phyloP scores from a whole-genome alignment of 2,888 invertebrate species.

The Nesidiocoris tenuis region DNA sequence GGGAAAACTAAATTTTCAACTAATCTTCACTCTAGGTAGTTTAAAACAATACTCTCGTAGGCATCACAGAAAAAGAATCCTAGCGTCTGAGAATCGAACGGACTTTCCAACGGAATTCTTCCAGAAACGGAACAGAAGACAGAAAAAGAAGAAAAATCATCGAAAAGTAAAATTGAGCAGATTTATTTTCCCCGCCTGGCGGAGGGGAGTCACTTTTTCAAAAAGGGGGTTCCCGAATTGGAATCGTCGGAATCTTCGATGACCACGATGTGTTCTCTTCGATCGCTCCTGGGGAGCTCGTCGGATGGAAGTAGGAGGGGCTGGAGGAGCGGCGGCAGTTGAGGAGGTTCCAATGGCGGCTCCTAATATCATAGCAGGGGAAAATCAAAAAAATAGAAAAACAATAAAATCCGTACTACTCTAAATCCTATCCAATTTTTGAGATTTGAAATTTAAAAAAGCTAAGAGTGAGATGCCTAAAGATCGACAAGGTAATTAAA shows the following conservation, averaged over 20 bases:
- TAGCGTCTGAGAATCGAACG: neutral
- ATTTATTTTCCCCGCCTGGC: neutral
- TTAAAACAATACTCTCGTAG: neutral
- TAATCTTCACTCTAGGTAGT: no score
- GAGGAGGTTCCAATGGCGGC: neutral
- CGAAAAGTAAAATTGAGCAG: neutral
- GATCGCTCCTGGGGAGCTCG: neutral
- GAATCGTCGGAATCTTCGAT: constrained; percentile 32
- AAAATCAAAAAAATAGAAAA: no score
- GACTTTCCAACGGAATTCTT: neutral
- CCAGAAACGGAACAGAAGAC: neutral
- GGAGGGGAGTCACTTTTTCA: neutral
- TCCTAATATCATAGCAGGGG: no score
- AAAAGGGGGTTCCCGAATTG: constrained; percentile 1
- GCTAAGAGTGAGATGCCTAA: no score
- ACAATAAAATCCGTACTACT: no score
- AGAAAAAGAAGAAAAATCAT: neutral
- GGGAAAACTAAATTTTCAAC: no score
- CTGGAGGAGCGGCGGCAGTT: neutral
- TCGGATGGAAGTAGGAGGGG: neutral
- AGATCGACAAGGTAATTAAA: no score
- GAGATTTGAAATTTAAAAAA: no score
- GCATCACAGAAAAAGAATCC: neutral
- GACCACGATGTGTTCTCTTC: constrained; percentile 9
- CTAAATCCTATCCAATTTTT: no score